Base-by-base conservation (phyloP, 2,888 invertebrate genomes). In the Cheilosia variabilis region DNA sequence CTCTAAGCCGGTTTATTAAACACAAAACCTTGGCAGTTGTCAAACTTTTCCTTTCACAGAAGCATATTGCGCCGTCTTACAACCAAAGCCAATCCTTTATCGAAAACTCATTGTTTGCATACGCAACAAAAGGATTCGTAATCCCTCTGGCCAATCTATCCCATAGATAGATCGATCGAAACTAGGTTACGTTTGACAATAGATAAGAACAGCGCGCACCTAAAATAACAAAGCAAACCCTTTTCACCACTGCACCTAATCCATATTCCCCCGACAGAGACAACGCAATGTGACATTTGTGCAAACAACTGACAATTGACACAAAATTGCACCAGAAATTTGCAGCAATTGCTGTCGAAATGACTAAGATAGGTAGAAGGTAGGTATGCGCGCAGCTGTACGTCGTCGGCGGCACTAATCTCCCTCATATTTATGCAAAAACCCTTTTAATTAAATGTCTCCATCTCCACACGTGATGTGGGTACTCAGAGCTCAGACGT, bases 251-350 rank as follows among this genome's bases (percentile, higher is more conserved):
- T 52, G 55, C 68, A 73, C 37, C 47, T 52, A 73, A 68, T 71
- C 72, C 66, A 73, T n/a, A 57, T 57, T 63, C 41, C 43, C 55
- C 47, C 52, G 45, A 55, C 58, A 10, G 65, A 69, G 34, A 43
- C 50, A 63, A 47, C 19, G 24, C 45, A 19, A 41, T 60, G 53
- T 50, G 62, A 62, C 72, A 79, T 50, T 73, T 73, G 78, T 45
- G 68, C 72, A 62, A 83, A 83, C 83, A 69, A 57, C 37, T 13
- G 62, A 72, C 82, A 82, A 55, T 72, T 77, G 80, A 69, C 55
- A 69, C 17, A 37, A 27, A 69, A 47, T 62, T 77, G 66, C 50
- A 43, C 63, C 43, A 45, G 43, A 68, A 68, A 68, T 27, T 69
- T 47, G 47, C 71, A 52, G 52, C 53, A 69, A 58, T 43, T 43